Base-by-base conservation (phyloP, 1,140 invertebrate genomes). In the Elymnias hypermnestra region DNA sequence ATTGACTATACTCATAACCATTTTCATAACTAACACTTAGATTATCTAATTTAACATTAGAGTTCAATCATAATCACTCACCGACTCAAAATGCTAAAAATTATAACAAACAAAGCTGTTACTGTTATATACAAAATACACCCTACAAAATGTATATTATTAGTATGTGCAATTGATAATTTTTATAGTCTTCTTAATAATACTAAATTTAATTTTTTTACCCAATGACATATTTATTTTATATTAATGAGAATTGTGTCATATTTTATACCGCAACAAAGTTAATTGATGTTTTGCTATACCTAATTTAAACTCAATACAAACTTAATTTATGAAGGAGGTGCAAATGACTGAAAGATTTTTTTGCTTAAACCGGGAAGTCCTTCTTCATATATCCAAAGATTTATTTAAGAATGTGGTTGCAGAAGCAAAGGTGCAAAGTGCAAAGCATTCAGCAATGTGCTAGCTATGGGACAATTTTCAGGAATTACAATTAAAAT, bases 101-200 rank as follows among this genome's bases (percentile, higher is more conserved):
- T 55, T 65, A 61, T 53, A 48, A 44, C 39, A 50, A 58, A 53
- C 56, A 50, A 67, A 60, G 49, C 53, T 69, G 64, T 75, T 71
- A 68, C 63, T 63, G 65, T 58, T 63, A 51, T 57, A 55, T 26
- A 48, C 40, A 57, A 52, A 46, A 51, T 63, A 60, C 52, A 61
- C 57, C 56, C 53, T 63, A 50, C 65, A 53, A 57, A 58, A 58
- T 67, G 48, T 64, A 60, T 64, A 54, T 60, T 51, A 58, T 4
- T 62, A 57, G 43, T 63, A 59, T 66, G 70, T 81, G 73, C 72
- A 81, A 74, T 76, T 57, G 59, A 53, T 51, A 44, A 52, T 61
- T 71, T 71, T 65, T 74, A 68, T 69, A 72, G 54, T 64, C 29
- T 54, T 65, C 61, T 59, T 64, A 36, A 21, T 14, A 31, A 47